phyloP scores from a whole-genome alignment of 2,113 vertebrate species.

The Gnathonemus echidnorhynchus region DNA sequence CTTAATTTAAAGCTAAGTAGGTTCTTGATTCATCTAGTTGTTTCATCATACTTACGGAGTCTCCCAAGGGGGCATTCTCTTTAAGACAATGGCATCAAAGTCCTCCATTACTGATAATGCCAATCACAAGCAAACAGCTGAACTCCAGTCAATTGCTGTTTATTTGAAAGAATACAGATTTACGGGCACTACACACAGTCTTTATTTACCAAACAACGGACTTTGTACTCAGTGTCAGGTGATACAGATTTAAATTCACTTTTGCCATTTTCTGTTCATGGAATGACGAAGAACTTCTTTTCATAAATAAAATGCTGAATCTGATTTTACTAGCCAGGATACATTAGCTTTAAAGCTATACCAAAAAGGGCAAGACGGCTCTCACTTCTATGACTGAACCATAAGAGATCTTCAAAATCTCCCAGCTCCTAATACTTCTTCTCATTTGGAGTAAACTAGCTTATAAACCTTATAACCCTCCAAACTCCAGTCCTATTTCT shows the following conservation, averaged over 20 bases:
- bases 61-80: not conserved
- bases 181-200: not conserved
- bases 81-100: not conserved
- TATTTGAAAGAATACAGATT: not conserved
- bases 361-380: not conserved
- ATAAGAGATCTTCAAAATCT: not conserved
- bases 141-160: not conserved
- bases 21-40: not conserved
- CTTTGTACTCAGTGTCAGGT: not conserved
- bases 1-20: not conserved
- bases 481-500: not conserved
- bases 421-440: not conserved
- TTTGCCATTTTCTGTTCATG: not conserved
- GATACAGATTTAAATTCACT: not conserved
- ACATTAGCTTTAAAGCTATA: not conserved
- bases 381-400: not conserved
- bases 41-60: not conserved
- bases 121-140: not conserved
- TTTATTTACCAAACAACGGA: not conserved
- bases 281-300: not conserved
- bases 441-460: not conserved
- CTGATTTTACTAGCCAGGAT: not conserved
- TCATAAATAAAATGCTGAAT: not conserved
- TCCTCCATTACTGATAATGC: not conserved
- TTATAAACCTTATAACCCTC: not conserved